Base-by-base conservation (phyloP, 2,113 vertebrate genomes). In the Gymnarchus niloticus region DNA sequence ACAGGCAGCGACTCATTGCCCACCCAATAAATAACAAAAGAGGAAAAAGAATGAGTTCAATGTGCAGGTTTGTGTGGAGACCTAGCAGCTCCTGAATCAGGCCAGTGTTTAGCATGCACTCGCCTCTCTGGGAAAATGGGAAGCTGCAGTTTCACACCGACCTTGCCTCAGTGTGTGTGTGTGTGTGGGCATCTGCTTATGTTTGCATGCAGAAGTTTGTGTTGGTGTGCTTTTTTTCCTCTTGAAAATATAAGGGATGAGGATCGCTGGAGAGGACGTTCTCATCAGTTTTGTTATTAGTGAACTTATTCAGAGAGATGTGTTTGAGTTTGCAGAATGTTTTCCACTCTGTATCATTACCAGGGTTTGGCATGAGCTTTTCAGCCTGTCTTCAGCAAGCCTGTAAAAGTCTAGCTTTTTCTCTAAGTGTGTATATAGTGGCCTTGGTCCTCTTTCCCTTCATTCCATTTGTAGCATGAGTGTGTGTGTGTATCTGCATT, bases 1-100 rank as follows among this genome's bases (percentile, higher is more conserved):
- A 92, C 92, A 92, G 88, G 91, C 93, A 92, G 90, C 88, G 59
- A 91, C 87, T 93, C 89, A 89, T 90, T 93, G 91, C 91, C 90
- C 92, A 94, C 93, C 90, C 91, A 93, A 94, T 94, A 94, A 94
- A 94, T 94, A 94, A 94, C 88, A 89, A 85, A 84, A 69, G 78
- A 87, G 87, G 87, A 88, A 91, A 86, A 89, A 89, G 87, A 90
- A 92, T 88, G 49, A 80, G 44, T 88, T 81, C 81, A 86, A 76
- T 87, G 87, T 88, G 87, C 90, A 91, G 85, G 51, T 89, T 91
- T 89, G 84, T 89, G 89, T 87, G 87, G 78, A 88, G 87, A 61
- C 91, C 87, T 83, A 88, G 89, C 90, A 83, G 83, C 85, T 37
- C 57, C 61, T 87, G 88, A 85, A 88, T 89, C 85, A 89, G 85